Conservation (phyloP, 2,888 invertebrate genomes). For the Hyles lineata region DNA sequence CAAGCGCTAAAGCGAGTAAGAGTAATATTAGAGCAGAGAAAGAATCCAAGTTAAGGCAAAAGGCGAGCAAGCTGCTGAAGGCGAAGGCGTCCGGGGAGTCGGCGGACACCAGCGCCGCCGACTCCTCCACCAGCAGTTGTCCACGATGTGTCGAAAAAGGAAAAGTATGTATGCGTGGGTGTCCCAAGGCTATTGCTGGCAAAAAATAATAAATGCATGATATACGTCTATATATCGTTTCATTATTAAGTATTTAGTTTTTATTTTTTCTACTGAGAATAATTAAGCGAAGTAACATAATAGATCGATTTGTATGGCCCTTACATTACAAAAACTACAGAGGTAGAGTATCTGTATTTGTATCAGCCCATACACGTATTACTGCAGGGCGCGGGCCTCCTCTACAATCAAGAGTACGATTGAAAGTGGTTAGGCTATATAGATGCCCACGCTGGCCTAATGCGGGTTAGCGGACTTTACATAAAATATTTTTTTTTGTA, state of each 20-base stretch:
- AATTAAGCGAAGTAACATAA: too few species aligned
- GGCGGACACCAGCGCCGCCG: background rate
- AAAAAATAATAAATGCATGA: constrained; percentile 32
- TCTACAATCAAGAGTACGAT: too few species aligned
- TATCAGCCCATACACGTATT: too few species aligned
- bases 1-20: background rate
- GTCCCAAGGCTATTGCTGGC: constrained; percentile 50
- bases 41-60: background rate
- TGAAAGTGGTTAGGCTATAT: too few species aligned
- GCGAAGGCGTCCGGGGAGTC: background rate
- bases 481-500: too few species aligned
- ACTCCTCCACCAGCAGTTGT: constrained; percentile 42
- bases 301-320: too few species aligned
- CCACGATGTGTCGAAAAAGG: constrained; percentile 56
- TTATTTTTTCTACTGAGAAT: background rate
- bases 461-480: too few species aligned
- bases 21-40: background rate
- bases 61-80: background rate
- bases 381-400: too few species aligned
- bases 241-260: background rate
- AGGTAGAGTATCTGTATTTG: too few species aligned
- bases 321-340: too few species aligned
- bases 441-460: too few species aligned
- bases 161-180: constrained; percentile 54
- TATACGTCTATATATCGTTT: background rate